Evolutionary conservation across 2,888 invertebrate genomes (phyloP).

Genomic region (Holacanthella duospinosa): DNA sequence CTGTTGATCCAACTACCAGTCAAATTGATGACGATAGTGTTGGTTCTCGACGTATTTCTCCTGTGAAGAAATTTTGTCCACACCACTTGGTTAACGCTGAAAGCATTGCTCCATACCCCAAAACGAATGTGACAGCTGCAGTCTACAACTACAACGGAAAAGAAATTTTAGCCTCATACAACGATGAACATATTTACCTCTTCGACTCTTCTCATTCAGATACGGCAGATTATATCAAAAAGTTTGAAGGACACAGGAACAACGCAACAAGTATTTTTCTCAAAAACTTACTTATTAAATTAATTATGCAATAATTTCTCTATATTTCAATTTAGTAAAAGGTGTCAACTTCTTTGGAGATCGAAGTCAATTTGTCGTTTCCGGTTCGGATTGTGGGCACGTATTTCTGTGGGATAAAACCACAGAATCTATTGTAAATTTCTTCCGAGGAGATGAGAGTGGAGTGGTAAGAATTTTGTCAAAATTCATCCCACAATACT

Average conservation of each 20-base stretch:
- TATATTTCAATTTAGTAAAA: slow-evolving; percentile 68
- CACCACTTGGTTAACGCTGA: slow-evolving; percentile 43
- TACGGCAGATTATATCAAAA: slow-evolving; percentile 48
- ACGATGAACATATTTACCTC: slow-evolving; percentile 82
- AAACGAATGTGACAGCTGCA: slow-evolving; percentile 74
- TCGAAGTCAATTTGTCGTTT: slow-evolving; percentile 76
- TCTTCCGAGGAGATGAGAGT: slow-evolving; percentile 65
- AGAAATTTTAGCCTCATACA: slow-evolving; percentile 86
- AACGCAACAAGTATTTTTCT: slow-evolving; percentile 48
- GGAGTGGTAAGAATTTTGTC: slow-evolving; percentile 81
- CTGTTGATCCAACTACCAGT: slow-evolving; percentile 12
- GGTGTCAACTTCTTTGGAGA: slow-evolving; percentile 91
- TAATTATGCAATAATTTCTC: too few species aligned
- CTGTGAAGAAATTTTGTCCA: slow-evolving; percentile 56
- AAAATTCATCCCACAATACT: too few species aligned
- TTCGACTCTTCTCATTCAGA: slow-evolving; percentile 57
- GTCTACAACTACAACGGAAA: slow-evolving; percentile 83
- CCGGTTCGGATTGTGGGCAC: slow-evolving; percentile 87
- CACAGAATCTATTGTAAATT: slow-evolving; percentile 78
- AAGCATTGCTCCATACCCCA: slow-evolving; percentile 38
- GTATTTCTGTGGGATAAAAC: slow-evolving; percentile 79
- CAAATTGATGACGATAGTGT: slow-evolving; percentile 14
- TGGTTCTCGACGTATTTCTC: slow-evolving; percentile 36
- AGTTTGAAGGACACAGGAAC: slow-evolving; percentile 55
- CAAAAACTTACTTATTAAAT: too few species aligned